These are phyloP conservation scores for Abrostola tripartita DNA, from an alignment of 2,888 invertebrate genomes.

Conservation along the genomic window DNA sequence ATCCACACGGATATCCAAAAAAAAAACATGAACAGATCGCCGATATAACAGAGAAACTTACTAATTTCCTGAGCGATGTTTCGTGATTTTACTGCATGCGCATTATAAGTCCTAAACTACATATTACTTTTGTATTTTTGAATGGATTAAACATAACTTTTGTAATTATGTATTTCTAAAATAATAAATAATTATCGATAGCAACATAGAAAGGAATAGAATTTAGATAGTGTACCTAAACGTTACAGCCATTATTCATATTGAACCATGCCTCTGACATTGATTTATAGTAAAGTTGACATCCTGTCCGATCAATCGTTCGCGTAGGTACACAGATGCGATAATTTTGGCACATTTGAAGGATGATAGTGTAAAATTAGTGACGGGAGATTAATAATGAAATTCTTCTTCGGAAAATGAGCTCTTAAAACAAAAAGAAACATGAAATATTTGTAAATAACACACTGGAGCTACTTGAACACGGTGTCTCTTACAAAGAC, in stretches of 20 bases:
- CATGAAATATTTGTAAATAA: too few species aligned
- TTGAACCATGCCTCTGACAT: slow-evolving; percentile 1
- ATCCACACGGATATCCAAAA: slow-evolving; percentile 18
- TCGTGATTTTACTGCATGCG: slow-evolving; percentile 25
- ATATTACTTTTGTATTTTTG: too few species aligned
- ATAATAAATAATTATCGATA: background rate
- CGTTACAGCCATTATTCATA: slow-evolving; percentile 4
- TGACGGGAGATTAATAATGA: too few species aligned
- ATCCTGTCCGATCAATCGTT: background rate
- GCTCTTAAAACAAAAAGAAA: too few species aligned
- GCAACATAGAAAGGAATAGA: background rate
- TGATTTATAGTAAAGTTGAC: slow-evolving; percentile 2
- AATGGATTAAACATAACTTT: too few species aligned
- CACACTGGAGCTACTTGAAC: background rate
- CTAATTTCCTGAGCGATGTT: slow-evolving; percentile 48
- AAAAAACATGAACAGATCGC: slow-evolving; percentile 47
- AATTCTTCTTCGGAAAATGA: too few species aligned
- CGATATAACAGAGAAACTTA: slow-evolving; percentile 34
- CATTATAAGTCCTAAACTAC: too few species aligned
- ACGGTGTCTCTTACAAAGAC: slow-evolving; percentile 1
- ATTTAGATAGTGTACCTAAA: background rate
- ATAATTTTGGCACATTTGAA: background rate
- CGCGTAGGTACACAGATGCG: background rate
- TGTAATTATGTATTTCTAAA: too few species aligned
- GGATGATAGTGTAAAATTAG: too few species aligned